Base-by-base conservation (phyloP, 1,140 invertebrate genomes). In the Goniozus legneri region DNA sequence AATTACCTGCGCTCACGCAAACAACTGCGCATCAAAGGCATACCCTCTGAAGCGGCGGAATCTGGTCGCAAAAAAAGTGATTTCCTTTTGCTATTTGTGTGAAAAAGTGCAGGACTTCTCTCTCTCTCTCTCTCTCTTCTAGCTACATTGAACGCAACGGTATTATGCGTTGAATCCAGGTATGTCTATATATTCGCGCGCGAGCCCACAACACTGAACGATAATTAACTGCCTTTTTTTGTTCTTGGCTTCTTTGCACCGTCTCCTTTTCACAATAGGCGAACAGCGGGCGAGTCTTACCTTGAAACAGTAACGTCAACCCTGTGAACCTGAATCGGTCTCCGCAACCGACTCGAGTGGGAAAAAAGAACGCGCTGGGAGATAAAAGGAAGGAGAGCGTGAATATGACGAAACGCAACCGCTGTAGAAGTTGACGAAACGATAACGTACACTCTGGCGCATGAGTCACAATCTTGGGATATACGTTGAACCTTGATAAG, bases 51-150 rank as follows among this genome's bases (percentile, higher is more conserved):
- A n/a, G n/a, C n/a, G n/a, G n/a, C n/a, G n/a, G n/a, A n/a, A n/a
- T n/a, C n/a, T n/a, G n/a, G n/a, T n/a, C n/a, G 44, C 45, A 56
- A 56, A 65, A 65, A 58, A 54, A 49, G 47, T 54, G 51, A 64
- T 67, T 64, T 62, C 58, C 61, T 67, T 54, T 63, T 57, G 31
- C 60, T 52, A 57, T 62, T 60, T 54, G 54, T 32, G 52, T 49
- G 41, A 8, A 14, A 8, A 51, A 34, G 45, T 22, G 34, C 33
- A 12, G 1, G 15, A 27, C 10, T 10, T 27, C 10, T 4, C 24
- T 27, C 24, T 6, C 24, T n/a, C n/a, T n/a, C n/a, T n/a, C n/a
- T n/a, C n/a, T n/a, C n/a, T n/a, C n/a, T n/a, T n/a, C n/a, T n/a
- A 10, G 24, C 10, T 27, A 27, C 4, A 6, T 6, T 10, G 24